These are phyloP conservation scores for Acleris literana DNA, from an alignment of 2,888 invertebrate species.

Conservation along the genomic window DNA sequence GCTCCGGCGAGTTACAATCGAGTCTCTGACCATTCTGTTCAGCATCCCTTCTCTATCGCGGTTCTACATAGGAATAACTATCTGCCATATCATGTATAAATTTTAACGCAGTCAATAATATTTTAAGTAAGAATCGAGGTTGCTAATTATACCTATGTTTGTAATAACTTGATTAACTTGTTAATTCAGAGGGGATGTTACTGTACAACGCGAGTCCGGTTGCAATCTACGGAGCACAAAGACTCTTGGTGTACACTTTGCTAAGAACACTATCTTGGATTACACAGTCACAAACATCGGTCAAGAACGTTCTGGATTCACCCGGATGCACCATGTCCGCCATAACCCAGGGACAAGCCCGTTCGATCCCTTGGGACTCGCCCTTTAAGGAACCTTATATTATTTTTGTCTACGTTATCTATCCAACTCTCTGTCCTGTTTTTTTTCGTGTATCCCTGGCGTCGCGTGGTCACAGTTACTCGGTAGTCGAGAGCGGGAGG, in stretches of 20 bases:
- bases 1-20: conserved; percentile 52
- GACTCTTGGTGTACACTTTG: conserved; percentile 82
- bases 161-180: conserved; percentile 12
- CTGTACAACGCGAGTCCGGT: conserved; percentile 75
- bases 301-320: conserved; percentile 40
- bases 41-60: conserved; percentile 29
- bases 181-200: conserved; percentile 57
- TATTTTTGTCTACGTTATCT: conserved; percentile 68
- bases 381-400: conserved; percentile 57
- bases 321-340: conserved; percentile 29
- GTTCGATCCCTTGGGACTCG: conserved; percentile 32
- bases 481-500: conserved; percentile 65
- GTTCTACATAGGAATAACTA: conserved; percentile 34
- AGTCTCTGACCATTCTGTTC: conserved; percentile 22
- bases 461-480: conserved; percentile 42
- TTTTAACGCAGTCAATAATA: neutral
- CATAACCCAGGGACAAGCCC: conserved; percentile 21
- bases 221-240: conserved; percentile 84
- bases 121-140: neutral
- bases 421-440: conserved; percentile 77
- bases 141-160: conserved; percentile 32
- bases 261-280: conserved; percentile 82
- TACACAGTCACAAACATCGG: conserved; percentile 82
- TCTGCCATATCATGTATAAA: conserved; percentile 9
- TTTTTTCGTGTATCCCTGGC: conserved; percentile 52